These are phyloP conservation scores for Gonioctena quinquepunctata DNA, from an alignment of 1,140 invertebrate species.

Conservation along the genomic window DNA sequence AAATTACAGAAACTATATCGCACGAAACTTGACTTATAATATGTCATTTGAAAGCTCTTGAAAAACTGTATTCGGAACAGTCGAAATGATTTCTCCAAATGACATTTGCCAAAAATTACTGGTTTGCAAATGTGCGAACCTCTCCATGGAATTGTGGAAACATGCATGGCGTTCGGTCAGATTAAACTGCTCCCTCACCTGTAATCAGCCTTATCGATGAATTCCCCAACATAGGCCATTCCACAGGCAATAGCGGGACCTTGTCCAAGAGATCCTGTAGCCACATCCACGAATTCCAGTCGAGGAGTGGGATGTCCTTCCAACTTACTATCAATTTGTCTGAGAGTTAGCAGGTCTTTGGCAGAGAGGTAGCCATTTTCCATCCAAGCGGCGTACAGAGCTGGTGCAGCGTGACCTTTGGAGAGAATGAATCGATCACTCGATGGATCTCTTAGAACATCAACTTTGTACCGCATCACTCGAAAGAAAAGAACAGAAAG, in stretches of 20 bases:
- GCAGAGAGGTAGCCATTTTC: conserved; percentile 91
- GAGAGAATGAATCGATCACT: conserved; percentile 96
- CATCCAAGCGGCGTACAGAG: conserved; percentile 98
- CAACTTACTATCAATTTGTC: conserved; percentile 92
- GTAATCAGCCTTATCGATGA: conserved; percentile 90
- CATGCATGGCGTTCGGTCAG: no score
- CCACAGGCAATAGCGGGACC: conserved; percentile 95
- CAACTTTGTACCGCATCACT: conserved; percentile 91
- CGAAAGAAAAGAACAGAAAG: conserved; percentile 98
- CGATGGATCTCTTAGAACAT: conserved; percentile 79
- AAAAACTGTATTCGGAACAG: no score
- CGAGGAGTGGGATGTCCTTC: conserved; percentile 98
- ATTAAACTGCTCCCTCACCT: no score
- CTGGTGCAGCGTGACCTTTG: conserved; percentile 98
- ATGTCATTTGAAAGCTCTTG: no score
- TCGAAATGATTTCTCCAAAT: no score
- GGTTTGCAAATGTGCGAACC: no score
- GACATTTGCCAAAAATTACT: no score
- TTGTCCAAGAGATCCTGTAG: conserved; percentile 96
- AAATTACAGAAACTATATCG: no score
- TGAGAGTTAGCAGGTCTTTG: conserved; percentile 82
- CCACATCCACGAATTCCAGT: conserved; percentile 96
- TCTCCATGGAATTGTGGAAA: no score
- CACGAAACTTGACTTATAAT: no score
- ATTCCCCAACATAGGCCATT: conserved; percentile 98